phyloP scores from a whole-genome alignment of 2,797 vertebrate species.

The Leptoclinus maculatus region DNA sequence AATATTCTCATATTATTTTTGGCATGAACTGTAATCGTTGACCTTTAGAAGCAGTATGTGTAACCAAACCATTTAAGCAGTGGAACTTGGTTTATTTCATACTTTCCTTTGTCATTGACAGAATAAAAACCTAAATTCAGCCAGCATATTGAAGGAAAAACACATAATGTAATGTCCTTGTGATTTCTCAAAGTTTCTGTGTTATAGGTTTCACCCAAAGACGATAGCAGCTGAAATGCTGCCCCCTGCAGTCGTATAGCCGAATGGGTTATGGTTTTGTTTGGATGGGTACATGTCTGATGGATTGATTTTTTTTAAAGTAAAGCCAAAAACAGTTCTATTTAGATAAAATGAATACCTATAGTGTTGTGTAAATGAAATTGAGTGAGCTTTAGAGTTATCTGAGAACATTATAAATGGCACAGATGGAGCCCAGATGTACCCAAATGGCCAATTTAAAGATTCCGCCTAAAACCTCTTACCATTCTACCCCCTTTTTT shows the following conservation, averaged over 20 bases:
- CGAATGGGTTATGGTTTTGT: neutral
- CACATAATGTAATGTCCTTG: rapidly evolving
- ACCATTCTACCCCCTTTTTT: too few species aligned
- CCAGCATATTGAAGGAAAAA: neutral
- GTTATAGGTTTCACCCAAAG: neutral
- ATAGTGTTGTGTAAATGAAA: neutral
- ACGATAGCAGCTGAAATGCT: neutral
- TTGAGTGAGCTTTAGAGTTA: neutral
- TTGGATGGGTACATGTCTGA: neutral
- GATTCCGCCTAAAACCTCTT: neutral
- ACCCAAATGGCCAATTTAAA: neutral
- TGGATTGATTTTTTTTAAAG: neutral
- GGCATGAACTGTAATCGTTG: neutral
- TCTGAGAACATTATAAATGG: neutral
- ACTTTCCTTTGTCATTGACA: neutral
- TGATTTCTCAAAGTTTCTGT: neutral
- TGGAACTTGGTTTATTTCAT: neutral
- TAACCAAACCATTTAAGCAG: neutral
- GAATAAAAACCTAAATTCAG: neutral
- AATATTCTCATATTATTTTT: neutral
- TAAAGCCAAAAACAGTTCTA: neutral
- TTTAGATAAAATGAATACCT: neutral
- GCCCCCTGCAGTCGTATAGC: neutral
- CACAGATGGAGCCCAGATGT: neutral
- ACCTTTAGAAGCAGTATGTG: neutral